Evolutionary conservation across 2,113 vertebrate genomes (phyloP).

Genomic region (Plectropomus leopardus): DNA sequence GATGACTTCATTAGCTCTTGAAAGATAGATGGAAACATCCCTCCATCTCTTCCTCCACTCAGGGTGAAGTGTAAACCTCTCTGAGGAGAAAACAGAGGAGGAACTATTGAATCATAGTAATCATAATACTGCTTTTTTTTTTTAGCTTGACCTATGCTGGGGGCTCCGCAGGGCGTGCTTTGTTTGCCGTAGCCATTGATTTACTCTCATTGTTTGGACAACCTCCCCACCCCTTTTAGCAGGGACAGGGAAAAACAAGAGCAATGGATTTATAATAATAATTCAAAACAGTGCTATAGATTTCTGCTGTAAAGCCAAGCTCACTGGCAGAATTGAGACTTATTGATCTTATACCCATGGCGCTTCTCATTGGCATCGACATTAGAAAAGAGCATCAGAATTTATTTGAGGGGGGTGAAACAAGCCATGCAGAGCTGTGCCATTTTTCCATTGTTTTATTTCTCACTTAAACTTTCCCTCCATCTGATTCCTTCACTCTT

Average conservation of each 20-base stretch:
- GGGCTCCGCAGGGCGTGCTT: slow-evolving; percentile 50
- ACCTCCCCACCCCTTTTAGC: slow-evolving; percentile 59
- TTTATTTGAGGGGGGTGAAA: slow-evolving; percentile 30
- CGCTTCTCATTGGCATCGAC: slow-evolving; percentile 43
- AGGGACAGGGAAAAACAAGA: slow-evolving; percentile 55
- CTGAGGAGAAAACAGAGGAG: slow-evolving; percentile 32
- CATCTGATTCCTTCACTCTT: not conserved
- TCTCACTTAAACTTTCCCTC: slow-evolving; percentile 12
- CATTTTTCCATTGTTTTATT: slow-evolving; percentile 16
- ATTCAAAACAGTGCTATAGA: slow-evolving; percentile 74
- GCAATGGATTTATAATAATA: slow-evolving; percentile 76
- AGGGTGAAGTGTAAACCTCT: slow-evolving; percentile 28
- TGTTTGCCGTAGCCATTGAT: slow-evolving; percentile 73
- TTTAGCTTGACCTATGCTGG: slow-evolving; percentile 56
- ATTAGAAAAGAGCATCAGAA: slow-evolving; percentile 66
- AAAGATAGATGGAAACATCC: slow-evolving; percentile 66
- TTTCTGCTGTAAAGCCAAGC: slow-evolving; percentile 69
- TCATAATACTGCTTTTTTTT: slow-evolving; percentile 41
- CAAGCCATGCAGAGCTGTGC: slow-evolving; percentile 31
- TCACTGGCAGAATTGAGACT: slow-evolving; percentile 65
- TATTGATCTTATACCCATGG: slow-evolving; percentile 71
- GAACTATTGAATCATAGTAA: slow-evolving; percentile 65
- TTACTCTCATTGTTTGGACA: slow-evolving; percentile 74
- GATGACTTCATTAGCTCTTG: slow-evolving; percentile 73
- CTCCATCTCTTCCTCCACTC: slow-evolving; percentile 23